phyloP scores from a whole-genome alignment of 2,888 invertebrate genomes.

The Choristoneura rosaceana region DNA sequence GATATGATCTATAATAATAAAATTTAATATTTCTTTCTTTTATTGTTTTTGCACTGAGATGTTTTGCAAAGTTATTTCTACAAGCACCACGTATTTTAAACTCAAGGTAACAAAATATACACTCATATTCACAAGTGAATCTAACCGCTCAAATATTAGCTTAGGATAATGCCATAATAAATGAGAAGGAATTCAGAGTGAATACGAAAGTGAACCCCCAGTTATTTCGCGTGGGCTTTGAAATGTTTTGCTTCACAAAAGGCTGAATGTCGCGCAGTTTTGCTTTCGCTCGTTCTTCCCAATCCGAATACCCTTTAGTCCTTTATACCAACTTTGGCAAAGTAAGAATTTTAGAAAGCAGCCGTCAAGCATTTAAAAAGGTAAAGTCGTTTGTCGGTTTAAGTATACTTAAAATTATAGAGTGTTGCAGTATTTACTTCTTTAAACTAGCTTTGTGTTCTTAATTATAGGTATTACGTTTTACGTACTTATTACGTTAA shows the following conservation, averaged over 20 bases:
- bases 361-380: background rate
- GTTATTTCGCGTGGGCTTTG: slow-evolving; percentile 23
- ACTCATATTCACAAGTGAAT: slow-evolving; percentile 8
- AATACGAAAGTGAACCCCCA: slow-evolving; percentile 23
- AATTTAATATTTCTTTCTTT: too few species aligned
- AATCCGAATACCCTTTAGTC: slow-evolving; percentile 2
- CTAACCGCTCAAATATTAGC: slow-evolving; percentile 25
- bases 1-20: too few species aligned
- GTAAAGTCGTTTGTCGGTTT: background rate
- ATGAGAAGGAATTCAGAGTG: slow-evolving; percentile 25
- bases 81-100: background rate
- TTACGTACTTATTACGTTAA: too few species aligned
- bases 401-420: too few species aligned
- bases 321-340: slow-evolving; percentile 5
- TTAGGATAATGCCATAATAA: slow-evolving; percentile 29
- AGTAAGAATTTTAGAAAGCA: background rate
- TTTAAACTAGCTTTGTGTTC: too few species aligned
- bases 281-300: slow-evolving; percentile 10
- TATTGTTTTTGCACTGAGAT: background rate
- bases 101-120: slow-evolving; percentile 2
- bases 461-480: too few species aligned
- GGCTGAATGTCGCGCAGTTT: slow-evolving; percentile 15
- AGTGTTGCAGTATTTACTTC: too few species aligned
- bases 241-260: slow-evolving; percentile 17
- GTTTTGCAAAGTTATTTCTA: background rate